Conservation (phyloP, 2,888 invertebrate genomes). For the Drosophila austrosaltans region DNA sequence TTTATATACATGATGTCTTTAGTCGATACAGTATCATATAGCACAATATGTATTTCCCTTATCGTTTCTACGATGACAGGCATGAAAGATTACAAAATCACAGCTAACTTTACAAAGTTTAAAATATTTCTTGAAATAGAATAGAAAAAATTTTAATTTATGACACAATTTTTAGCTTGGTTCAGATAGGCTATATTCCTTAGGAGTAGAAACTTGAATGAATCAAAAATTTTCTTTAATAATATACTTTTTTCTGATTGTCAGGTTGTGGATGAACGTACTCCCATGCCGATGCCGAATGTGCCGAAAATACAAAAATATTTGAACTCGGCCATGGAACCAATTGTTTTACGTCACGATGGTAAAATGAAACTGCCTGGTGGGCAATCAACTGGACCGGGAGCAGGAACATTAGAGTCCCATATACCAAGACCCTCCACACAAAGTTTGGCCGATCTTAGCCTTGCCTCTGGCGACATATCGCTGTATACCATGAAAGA, state of each 20-base stretch:
- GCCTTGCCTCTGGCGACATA: constrained; percentile 82
- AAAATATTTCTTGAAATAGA: no score
- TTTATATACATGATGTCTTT: no score
- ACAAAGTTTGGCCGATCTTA: constrained; percentile 82
- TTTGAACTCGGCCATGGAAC: constrained; percentile 75
- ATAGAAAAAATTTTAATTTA: no score
- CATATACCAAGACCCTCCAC: constrained; percentile 54
- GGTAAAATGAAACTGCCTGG: constrained; percentile 79
- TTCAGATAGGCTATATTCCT: no score
- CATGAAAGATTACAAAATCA: no score
- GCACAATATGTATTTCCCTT: no score
- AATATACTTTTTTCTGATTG: neutral
- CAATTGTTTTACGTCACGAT: constrained; percentile 82
- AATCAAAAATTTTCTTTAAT: neutral
- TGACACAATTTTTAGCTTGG: no score
- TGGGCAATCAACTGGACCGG: neutral
- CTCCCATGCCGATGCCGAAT: constrained; percentile 80
- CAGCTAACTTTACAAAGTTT: no score
- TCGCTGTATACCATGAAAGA: constrained; percentile 83
- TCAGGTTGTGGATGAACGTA: constrained; percentile 82
- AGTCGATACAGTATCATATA: no score
- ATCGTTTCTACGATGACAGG: no score
- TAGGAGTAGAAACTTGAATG: neutral
- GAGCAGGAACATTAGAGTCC: constrained; percentile 24
- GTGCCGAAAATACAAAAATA: constrained; percentile 81